Percentiles rank a stretch among this genome's conserved stretches.
phyloP scores from a whole-genome alignment of 2,888 invertebrate species.

The Cephus rjabovi region DNA sequence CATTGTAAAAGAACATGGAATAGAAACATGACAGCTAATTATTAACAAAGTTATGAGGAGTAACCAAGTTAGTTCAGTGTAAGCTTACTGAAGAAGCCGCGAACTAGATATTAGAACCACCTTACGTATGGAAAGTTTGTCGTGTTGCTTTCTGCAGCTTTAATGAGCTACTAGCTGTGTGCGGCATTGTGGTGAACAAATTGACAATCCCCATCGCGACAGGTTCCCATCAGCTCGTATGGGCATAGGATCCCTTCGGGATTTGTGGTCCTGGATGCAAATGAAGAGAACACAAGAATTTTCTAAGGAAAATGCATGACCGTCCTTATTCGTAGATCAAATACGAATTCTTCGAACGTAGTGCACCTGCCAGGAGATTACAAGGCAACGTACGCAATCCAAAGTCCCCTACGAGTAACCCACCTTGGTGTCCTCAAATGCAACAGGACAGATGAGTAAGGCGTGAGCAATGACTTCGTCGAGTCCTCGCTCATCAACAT shows the following conservation, averaged over 20 bases:
- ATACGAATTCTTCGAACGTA: constrained; percentile 6
- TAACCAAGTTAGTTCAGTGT: not conserved
- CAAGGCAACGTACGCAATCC: not conserved
- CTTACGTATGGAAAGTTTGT: constrained; percentile 57
- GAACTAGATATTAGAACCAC: constrained; percentile 58
- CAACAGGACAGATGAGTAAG: constrained; percentile 57
- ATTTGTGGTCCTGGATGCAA: constrained; percentile 51
- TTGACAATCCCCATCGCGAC: constrained; percentile 61
- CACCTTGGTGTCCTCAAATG: constrained; percentile 56
- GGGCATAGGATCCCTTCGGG: constrained; percentile 62
- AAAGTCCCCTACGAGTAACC: constrained; percentile 28
- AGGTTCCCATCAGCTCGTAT: constrained; percentile 63
- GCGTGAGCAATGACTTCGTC: constrained; percentile 27
- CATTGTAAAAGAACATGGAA: not conserved
- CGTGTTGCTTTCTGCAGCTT: constrained; percentile 41
- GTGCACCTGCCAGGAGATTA: not conserved
- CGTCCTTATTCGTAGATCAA: not conserved
- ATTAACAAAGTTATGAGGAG: not conserved
- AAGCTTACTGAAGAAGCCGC: constrained; percentile 9
- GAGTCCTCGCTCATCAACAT: not conserved
- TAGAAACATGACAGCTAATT: not conserved
- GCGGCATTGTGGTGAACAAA: constrained; percentile 53
- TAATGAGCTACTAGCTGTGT: constrained; percentile 49
- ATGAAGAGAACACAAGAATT: constrained; percentile 29
- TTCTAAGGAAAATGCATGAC: not conserved